Evolutionary conservation across 2,888 invertebrate species (phyloP).

Genomic region (Drosophila subsilvestris): DNA sequence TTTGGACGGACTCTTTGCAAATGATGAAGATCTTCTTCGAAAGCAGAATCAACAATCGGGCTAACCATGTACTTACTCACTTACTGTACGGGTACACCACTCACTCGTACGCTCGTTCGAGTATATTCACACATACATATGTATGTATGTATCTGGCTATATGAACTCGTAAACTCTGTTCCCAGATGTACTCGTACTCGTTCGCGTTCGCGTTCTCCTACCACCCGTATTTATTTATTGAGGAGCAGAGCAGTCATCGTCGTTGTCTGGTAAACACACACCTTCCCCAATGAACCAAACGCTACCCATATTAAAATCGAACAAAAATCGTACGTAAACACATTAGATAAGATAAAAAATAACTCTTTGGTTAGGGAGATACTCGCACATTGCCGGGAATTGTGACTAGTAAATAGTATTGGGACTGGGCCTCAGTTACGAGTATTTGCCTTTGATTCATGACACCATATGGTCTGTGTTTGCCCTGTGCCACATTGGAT

Average conservation of each 20-base stretch:
- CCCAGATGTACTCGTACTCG: background rate
- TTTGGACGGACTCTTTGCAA: slow-evolving; percentile 33
- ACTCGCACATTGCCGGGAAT: too few species aligned
- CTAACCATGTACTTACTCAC: background rate
- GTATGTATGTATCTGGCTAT: slow-evolving; percentile 32
- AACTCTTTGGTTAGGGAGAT: slow-evolving; percentile 22
- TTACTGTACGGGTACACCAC: background rate
- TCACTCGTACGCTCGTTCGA: background rate
- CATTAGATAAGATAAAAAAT: slow-evolving; percentile 34
- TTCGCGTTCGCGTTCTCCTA: too few species aligned
- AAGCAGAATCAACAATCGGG: slow-evolving; percentile 2
- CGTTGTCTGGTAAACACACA: slow-evolving; percentile 35
- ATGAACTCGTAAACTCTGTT: slow-evolving; percentile 43
- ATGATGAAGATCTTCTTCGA: slow-evolving; percentile 31
- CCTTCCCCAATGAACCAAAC: background rate
- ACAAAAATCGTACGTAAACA: slow-evolving; percentile 37
- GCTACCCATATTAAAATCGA: slow-evolving; percentile 38
- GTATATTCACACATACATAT: background rate
- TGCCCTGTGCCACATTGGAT: background rate
- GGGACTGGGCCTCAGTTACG: background rate
- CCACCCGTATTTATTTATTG: background rate
- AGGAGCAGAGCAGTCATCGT: background rate
- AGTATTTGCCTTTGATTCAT: background rate
- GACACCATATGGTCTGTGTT: background rate
- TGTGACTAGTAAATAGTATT: background rate